Base-by-base conservation (phyloP, 2,888 invertebrate species). In the Dryobota labecula region DNA sequence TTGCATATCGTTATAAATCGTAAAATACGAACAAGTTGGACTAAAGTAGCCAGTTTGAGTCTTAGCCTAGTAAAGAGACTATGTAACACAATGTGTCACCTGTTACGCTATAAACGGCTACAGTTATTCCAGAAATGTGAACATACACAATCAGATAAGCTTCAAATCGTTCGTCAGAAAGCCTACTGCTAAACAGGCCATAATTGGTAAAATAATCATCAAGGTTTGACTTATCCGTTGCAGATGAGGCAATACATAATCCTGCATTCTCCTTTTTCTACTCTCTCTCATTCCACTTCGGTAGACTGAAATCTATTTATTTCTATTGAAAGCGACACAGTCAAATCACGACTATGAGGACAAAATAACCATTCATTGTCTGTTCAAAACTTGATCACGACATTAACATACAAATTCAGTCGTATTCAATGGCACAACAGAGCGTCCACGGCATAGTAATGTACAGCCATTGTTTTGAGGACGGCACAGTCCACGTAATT, bases 401-500 rank as follows among this genome's bases (percentile, higher is more conserved):
- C 73, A 80, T 80, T 80, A 81, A 58, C 79, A 80, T 80, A 81
- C 82, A 77, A 80, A 80, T 73, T 73, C 73, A 54, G 62, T 81
- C 53, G 73, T 66, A 81, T 80, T 80, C 73, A 81, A 66, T 63
- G 33, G 68, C 38, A 69, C 62, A 73, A 64, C 70, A 63, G 65
- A 51, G 54, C 76, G 73, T 56, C 58, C 79, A 30, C 54, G 78
- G 79, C 82, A 80, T 73, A 80, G 67, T 72, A 83, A 83, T 81
- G 74, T 64, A 36, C 77, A 68, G 24, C 71, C 72, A 81, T 83
- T 83, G 81, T 80, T 80, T 70, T 68, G 71, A 62, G 68, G 67
- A 72, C 69, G 72, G 66, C 70, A 61, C 73, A 76, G 79, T 81
- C 83, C 76, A 73, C 69, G 81, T 83, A 84, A 84, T 84, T 84